A percentile compares a stretch with the other conserved stretches of the same genome.
Conservation (phyloP, 2,888 invertebrate genomes). For the Hydrotaea cyrtoneurina region DNA sequence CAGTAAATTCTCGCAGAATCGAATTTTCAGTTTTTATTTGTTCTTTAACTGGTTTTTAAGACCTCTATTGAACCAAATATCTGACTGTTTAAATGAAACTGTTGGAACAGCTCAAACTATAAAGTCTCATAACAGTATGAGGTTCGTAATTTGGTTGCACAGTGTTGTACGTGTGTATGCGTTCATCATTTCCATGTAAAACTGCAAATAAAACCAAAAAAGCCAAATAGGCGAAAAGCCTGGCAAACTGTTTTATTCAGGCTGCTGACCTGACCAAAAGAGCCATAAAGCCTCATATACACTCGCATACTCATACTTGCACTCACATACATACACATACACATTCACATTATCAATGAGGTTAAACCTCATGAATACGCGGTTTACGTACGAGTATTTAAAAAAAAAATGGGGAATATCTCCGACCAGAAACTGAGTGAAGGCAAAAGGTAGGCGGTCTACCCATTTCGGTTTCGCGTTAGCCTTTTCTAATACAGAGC, state of each 20-base stretch:
- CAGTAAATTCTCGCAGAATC: too few relatives aligned
- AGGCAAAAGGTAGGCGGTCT: conserved; percentile 3
- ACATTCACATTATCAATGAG: conserved; percentile 44
- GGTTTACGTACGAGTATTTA: conserved; percentile 44
- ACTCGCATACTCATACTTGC: not conserved
- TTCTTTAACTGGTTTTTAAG: too few relatives aligned
- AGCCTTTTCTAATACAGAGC: not conserved
- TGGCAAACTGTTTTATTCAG: conserved; percentile 32
- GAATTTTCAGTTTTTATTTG: too few relatives aligned
- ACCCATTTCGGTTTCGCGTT: not conserved
- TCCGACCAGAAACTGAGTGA: not conserved
- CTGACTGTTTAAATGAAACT: too few relatives aligned
- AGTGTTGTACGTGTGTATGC: too few relatives aligned
- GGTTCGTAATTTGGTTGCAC: too few relatives aligned
- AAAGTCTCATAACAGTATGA: too few relatives aligned
- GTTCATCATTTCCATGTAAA: conserved; percentile 7
- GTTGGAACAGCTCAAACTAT: too few relatives aligned
- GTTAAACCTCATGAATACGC: conserved; percentile 56
- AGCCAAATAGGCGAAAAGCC: conserved; percentile 42
- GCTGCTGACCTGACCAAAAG: conserved; percentile 46
- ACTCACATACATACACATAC: conserved; percentile 10
- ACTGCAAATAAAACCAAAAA: conserved; percentile 32
- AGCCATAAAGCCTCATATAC: conserved; percentile 44
- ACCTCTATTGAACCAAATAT: too few relatives aligned
- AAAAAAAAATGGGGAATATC: conserved; percentile 4